These are phyloP conservation scores for Adelges cooleyi DNA, from an alignment of 1,140 invertebrate genomes.

Conservation along the genomic window DNA sequence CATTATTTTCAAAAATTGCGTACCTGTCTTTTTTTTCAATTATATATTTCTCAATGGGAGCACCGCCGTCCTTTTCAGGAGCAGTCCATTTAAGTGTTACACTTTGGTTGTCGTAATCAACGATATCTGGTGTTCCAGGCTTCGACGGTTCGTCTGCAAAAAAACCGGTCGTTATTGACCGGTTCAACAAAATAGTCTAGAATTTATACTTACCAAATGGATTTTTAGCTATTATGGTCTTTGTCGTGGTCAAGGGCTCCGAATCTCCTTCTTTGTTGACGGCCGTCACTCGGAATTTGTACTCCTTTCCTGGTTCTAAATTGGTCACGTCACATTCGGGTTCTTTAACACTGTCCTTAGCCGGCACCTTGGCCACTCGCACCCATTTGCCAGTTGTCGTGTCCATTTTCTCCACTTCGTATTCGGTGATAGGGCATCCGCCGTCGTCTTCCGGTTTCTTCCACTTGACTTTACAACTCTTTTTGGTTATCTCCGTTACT, in stretches of 20 bases:
- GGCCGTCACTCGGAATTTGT: slow-evolving; percentile 91
- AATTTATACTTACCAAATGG: slow-evolving; percentile 61
- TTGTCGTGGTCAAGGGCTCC: slow-evolving; percentile 76
- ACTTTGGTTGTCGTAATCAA: slow-evolving; percentile 86
- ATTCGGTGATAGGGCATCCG: slow-evolving; percentile 83
- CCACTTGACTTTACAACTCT: slow-evolving; percentile 78
- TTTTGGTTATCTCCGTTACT: slow-evolving; percentile 73
- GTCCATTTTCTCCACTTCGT: slow-evolving; percentile 91
- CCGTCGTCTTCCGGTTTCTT: slow-evolving; percentile 87
- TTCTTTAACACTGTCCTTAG: slow-evolving; percentile 45
- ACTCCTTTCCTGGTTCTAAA: slow-evolving; percentile 80
- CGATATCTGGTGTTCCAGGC: slow-evolving; percentile 78
- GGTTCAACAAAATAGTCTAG: neutral
- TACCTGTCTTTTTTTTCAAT: slow-evolving; percentile 89
- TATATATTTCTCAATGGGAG: slow-evolving; percentile 91
- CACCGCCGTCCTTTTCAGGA: slow-evolving; percentile 85
- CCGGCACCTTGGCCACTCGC: slow-evolving; percentile 64
- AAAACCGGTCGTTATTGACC: neutral
- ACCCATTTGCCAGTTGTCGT: slow-evolving; percentile 80
- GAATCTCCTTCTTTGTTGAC: slow-evolving; percentile 94
- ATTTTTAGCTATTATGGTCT: slow-evolving; percentile 84
- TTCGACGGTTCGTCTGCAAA: slow-evolving; percentile 65
- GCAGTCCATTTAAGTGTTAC: slow-evolving; percentile 88
- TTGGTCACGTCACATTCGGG: slow-evolving; percentile 81
- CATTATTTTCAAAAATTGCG: neutral